These are phyloP conservation scores for Anadara kagoshimensis DNA, from an alignment of 1,140 invertebrate species.

Conservation along the genomic window DNA sequence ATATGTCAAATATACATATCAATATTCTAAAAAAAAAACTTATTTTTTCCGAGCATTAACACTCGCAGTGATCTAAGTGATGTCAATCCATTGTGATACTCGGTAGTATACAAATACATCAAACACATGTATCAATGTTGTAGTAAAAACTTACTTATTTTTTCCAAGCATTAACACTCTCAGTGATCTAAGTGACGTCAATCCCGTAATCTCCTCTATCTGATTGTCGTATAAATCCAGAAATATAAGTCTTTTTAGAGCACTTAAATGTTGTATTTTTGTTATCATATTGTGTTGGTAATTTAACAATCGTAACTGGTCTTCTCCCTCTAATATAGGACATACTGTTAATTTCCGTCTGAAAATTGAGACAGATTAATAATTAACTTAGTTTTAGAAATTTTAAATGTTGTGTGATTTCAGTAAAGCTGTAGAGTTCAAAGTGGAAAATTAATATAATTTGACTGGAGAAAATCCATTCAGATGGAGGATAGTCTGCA, in stretches of 20 bases:
- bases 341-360: slow-evolving; percentile 71
- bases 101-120: too few species aligned
- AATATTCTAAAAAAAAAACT: too few species aligned
- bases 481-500: too few species aligned
- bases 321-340: slow-evolving; percentile 86
- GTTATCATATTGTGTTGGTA: slow-evolving; percentile 93
- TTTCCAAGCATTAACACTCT: slow-evolving; percentile 91
- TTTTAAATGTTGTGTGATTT: too few species aligned
- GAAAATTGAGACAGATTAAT: slow-evolving; percentile 17
- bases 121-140: too few species aligned
- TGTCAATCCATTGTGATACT: neutral
- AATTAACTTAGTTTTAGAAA: too few species aligned
- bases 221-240: slow-evolving; percentile 96
- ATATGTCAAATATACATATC: too few species aligned
- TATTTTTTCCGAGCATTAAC: slow-evolving; percentile 5
- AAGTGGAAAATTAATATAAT: too few species aligned
- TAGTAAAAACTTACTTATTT: slow-evolving; percentile 79
- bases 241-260: slow-evolving; percentile 87
- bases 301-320: slow-evolving; percentile 86
- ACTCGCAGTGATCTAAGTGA: slow-evolving; percentile 2
- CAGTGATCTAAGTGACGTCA: slow-evolving; percentile 84
- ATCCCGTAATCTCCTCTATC: slow-evolving; percentile 86
- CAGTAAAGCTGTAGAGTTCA: too few species aligned
- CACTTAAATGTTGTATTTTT: slow-evolving; percentile 80
- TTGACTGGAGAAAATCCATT: too few species aligned